Evolutionary conservation across 1,140 invertebrate genomes (phyloP).

Genomic region (Drosophila neocordata): DNA sequence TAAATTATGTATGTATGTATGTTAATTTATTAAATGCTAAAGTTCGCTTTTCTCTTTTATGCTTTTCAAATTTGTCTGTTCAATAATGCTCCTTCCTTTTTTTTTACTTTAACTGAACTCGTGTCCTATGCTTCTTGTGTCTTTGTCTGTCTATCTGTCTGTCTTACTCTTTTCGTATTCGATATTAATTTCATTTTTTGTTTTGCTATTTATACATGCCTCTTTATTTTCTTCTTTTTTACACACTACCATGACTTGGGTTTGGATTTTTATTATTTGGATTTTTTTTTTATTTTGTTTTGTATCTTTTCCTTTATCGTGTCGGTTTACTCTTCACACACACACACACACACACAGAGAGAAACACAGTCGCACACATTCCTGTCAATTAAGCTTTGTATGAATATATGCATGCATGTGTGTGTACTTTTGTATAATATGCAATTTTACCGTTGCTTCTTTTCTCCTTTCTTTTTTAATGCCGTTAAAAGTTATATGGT

Average conservation of each 20-base stretch:
- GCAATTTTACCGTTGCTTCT: constrained; percentile 25
- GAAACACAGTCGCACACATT: constrained; percentile 13
- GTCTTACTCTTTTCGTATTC: constrained; percentile 18
- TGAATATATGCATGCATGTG: constrained; percentile 2
- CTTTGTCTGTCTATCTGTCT: not conserved
- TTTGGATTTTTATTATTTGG: constrained; percentile 53
- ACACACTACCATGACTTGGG: constrained; percentile 72
- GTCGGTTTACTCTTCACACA: constrained; percentile 30
- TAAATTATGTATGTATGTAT: constrained; percentile 51
- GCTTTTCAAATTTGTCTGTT: constrained; percentile 41
- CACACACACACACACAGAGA: constrained; percentile 36
- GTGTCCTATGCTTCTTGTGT: not conserved
- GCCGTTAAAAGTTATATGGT: not conserved
- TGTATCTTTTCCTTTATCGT: constrained; percentile 26
- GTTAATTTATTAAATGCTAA: constrained; percentile 69
- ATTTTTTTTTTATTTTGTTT: constrained; percentile 26
- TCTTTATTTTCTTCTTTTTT: constrained; percentile 32
- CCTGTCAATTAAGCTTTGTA: not conserved
- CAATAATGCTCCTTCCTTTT: constrained; percentile 31
- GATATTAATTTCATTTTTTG: constrained; percentile 1
- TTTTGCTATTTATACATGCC: constrained; percentile 64
- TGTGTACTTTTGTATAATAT: no score
- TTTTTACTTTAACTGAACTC: constrained; percentile 6
- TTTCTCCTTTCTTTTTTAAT: not conserved
- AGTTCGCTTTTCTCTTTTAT: constrained; percentile 55